Evolutionary conservation across 2,113 vertebrate genomes (phyloP).

Genomic region (Conger conger): DNA sequence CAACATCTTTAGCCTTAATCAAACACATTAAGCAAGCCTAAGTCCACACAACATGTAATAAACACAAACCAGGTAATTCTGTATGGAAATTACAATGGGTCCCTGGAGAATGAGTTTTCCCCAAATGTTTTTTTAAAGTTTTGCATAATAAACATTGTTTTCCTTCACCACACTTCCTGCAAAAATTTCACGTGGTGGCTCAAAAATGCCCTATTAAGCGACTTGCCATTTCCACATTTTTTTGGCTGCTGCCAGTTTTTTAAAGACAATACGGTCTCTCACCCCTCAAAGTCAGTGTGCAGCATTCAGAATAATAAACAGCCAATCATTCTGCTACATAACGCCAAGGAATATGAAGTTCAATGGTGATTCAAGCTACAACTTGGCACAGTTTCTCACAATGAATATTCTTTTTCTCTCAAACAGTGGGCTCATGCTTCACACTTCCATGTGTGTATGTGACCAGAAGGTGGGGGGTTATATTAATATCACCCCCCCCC

Average conservation of each 20-base stretch:
- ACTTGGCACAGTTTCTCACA: background rate
- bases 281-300: background rate
- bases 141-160: too few species aligned
- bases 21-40: too few species aligned
- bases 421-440: background rate
- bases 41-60: too few species aligned
- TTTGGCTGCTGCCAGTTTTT: background rate
- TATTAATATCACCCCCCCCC: background rate
- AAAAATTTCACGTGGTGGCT: too few species aligned
- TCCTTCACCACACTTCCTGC: too few species aligned
- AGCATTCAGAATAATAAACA: background rate
- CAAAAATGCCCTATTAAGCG: too few species aligned
- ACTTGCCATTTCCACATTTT: too few species aligned
- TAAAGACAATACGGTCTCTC: background rate
- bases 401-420: background rate
- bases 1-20: too few species aligned
- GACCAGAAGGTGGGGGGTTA: background rate
- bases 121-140: too few species aligned
- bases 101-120: too few species aligned
- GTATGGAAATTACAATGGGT: too few species aligned
- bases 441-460: background rate
- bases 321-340: background rate
- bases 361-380: background rate
- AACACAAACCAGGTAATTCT: too few species aligned
- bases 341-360: background rate